These are phyloP conservation scores for Cyclopterus lumpus DNA, from an alignment of 2,797 vertebrate genomes.

Conservation along the genomic window DNA sequence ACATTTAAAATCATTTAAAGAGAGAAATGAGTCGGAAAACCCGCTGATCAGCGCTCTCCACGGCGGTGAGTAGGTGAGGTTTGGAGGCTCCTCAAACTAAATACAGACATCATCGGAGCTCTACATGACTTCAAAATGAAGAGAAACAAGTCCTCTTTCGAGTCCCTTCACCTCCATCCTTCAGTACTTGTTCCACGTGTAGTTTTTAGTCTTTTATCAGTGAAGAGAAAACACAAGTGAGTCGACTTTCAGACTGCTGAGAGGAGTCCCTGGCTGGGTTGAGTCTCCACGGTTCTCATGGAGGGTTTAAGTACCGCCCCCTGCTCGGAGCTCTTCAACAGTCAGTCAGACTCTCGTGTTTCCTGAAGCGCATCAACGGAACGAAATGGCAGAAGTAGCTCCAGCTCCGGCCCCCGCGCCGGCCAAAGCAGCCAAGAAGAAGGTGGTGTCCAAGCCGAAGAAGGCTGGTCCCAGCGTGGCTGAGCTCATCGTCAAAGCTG, in stretches of 20 bases:
- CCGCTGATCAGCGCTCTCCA: neutral
- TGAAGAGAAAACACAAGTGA: constrained; percentile 64
- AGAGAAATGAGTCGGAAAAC: constrained; percentile 29
- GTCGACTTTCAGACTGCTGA: neutral
- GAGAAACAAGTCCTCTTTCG: constrained; percentile 2
- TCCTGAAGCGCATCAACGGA: constrained; percentile 27
- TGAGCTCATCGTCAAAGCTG: too few relatives aligned
- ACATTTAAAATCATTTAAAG: neutral
- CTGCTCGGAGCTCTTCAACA: neutral
- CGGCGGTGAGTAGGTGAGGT: constrained; percentile 7
- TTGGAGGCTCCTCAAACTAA: constrained; percentile 17
- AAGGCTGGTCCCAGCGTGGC: too few relatives aligned
- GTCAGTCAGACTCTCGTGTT: neutral
- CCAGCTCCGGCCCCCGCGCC: too few relatives aligned
- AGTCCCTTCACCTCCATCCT: neutral
- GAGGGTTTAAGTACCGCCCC: constrained; percentile 39
- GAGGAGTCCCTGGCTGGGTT: neutral
- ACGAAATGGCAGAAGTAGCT: too few relatives aligned
- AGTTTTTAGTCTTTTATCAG: constrained; percentile 10
- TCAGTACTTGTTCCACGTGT: neutral
- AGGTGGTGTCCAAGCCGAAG: too few relatives aligned
- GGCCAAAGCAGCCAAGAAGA: too few relatives aligned
- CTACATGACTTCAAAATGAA: neutral
- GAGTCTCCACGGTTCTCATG: constrained; percentile 62
- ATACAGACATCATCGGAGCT: neutral